phyloP scores from a whole-genome alignment of 2,113 vertebrate species.

The Festucalex cinctus region DNA sequence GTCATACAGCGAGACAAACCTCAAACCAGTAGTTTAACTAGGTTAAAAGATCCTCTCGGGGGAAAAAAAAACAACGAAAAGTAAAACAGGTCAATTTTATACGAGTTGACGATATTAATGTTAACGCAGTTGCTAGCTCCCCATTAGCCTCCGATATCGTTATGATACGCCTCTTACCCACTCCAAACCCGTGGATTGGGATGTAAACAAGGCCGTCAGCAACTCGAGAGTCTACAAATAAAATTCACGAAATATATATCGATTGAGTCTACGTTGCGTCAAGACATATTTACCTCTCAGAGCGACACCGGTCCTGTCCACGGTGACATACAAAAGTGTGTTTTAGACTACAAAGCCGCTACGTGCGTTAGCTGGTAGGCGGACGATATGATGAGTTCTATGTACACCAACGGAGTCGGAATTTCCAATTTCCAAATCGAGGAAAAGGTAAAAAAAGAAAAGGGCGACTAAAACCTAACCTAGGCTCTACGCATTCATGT shows the following conservation, averaged over 20 bases:
- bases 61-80: neutral
- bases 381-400: conserved; percentile 58
- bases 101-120: neutral
- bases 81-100: neutral
- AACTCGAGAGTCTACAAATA: conserved; percentile 16
- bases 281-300: conserved; percentile 55
- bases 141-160: conserved; percentile 17
- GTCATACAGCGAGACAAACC: neutral
- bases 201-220: conserved; percentile 79
- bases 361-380: conserved; percentile 39
- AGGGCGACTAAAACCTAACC: neutral
- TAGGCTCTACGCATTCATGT: neutral
- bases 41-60: neutral
- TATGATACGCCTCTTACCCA: conserved; percentile 49
- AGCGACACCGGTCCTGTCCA: conserved; percentile 16
- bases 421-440: neutral
- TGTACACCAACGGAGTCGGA: conserved; percentile 37
- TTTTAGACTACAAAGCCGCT: conserved; percentile 35
- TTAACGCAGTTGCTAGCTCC: conserved; percentile 10
- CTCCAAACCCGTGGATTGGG: conserved; percentile 67
- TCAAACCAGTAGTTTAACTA: neutral
- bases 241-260: neutral
- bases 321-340: conserved; percentile 21
- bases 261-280: neutral
- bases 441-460: neutral